A percentile compares a stretch with the other conserved stretches of the same genome.
Evolutionary conservation across 1,140 invertebrate species (phyloP).

Genomic region (Tachypleus tridentatus): DNA sequence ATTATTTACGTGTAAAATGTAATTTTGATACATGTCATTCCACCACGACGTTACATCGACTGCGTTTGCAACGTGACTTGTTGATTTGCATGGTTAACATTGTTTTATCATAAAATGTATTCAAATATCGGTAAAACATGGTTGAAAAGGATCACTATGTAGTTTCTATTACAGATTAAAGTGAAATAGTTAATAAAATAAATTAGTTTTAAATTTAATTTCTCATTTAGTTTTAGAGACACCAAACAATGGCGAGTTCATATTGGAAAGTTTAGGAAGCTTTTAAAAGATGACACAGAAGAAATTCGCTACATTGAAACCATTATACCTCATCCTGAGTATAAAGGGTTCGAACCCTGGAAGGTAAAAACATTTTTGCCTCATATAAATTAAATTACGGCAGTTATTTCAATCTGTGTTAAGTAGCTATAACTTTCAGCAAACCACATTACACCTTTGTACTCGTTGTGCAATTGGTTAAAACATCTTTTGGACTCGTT

Average conservation of each 20-base stretch:
- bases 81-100: too few species aligned
- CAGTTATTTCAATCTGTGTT: background rate
- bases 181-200: background rate
- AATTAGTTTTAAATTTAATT: too few species aligned
- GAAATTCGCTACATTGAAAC: constrained; percentile 22
- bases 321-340: constrained; percentile 15
- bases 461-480: background rate
- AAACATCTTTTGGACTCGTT: background rate
- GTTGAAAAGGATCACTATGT: too few species aligned
- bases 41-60: too few species aligned
- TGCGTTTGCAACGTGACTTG: too few species aligned
- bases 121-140: too few species aligned
- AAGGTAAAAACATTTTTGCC: background rate
- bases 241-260: constrained; percentile 16
- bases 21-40: too few species aligned
- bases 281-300: constrained; percentile 17
- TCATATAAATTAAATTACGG: too few species aligned
- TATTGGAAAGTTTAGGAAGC: constrained; percentile 15
- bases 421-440: background rate
- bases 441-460: background rate
- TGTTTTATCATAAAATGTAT: too few species aligned
- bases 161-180: background rate
- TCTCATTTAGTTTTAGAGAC: constrained; percentile 3
- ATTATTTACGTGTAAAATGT: too few species aligned
- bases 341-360: constrained; percentile 13